Evolutionary conservation across 2,888 invertebrate genomes (phyloP).

Genomic region (Sepioteuthis lessoniana): DNA sequence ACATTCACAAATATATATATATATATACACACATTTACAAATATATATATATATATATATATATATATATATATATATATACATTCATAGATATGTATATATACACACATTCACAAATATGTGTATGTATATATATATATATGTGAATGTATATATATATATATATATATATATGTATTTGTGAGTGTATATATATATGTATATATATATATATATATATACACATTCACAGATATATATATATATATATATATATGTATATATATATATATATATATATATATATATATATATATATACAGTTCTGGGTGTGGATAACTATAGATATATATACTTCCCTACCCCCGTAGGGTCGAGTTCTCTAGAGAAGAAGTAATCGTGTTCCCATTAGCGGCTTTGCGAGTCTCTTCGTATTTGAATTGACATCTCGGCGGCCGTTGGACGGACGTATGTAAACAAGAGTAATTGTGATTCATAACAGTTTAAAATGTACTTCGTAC

Average conservation of each 20-base stretch:
- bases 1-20: constrained; percentile 25
- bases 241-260: constrained; percentile 34
- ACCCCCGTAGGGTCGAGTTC: no score
- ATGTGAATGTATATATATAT: background rate
- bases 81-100: background rate
- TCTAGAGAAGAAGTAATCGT: no score
- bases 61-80: constrained; percentile 20
- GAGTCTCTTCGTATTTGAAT: background rate
- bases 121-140: background rate
- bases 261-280: background rate
- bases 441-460: no score
- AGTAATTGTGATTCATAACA: no score
- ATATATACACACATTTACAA: background rate
- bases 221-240: background rate
- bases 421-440: no score
- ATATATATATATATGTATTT: constrained; percentile 36
- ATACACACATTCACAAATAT: background rate
- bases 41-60: background rate
- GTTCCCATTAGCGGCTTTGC: no score
- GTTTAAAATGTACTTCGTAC: no score
- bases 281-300: no score
- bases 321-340: background rate
- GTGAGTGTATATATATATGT: constrained; percentile 23
- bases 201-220: background rate
- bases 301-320: background rate